These are phyloP conservation scores for Brachylomia viminalis DNA, from an alignment of 2,888 invertebrate species.

Conservation along the genomic window DNA sequence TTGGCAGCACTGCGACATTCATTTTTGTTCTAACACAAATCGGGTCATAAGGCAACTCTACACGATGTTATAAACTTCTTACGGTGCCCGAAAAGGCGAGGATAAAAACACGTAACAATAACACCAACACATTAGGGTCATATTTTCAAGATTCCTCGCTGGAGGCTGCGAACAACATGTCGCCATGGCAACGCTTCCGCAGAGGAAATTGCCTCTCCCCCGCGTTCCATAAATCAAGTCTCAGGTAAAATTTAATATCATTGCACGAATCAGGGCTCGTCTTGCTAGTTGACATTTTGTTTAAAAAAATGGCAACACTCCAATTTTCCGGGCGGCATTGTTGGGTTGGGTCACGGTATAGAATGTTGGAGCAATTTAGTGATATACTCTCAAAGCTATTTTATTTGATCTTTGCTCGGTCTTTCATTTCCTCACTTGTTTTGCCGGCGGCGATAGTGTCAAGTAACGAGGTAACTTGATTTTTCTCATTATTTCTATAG, in stretches of 20 bases:
- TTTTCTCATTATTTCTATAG: conserved; percentile 54
- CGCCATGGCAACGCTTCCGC: conserved; percentile 81
- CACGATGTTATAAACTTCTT: conserved; percentile 50
- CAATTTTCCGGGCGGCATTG: conserved; percentile 60
- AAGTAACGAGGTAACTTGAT: conserved; percentile 56
- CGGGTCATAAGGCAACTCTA: conserved; percentile 32
- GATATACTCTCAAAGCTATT: conserved; percentile 38
- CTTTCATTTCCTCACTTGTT: conserved; percentile 54
- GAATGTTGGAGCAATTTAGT: conserved; percentile 51
- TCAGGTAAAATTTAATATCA: conserved; percentile 86
- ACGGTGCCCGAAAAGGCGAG: conserved; percentile 35
- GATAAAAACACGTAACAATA: conserved; percentile 66
- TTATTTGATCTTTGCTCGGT: conserved; percentile 51
- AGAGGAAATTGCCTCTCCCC: conserved; percentile 85
- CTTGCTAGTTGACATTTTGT: conserved; percentile 67
- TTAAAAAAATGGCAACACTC: conserved; percentile 69
- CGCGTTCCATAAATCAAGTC: conserved; percentile 83
- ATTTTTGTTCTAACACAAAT: conserved; percentile 33
- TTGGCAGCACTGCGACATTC: conserved; percentile 37
- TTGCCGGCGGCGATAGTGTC: conserved; percentile 52
- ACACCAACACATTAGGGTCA: conserved; percentile 70
- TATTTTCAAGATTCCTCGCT: conserved; percentile 71
- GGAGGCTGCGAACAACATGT: conserved; percentile 67
- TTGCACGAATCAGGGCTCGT: conserved; percentile 73
- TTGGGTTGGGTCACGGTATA: conserved; percentile 41